These are phyloP conservation scores for Callipepla squamata DNA, from an alignment of 2,113 vertebrate genomes.

Conservation along the genomic window DNA sequence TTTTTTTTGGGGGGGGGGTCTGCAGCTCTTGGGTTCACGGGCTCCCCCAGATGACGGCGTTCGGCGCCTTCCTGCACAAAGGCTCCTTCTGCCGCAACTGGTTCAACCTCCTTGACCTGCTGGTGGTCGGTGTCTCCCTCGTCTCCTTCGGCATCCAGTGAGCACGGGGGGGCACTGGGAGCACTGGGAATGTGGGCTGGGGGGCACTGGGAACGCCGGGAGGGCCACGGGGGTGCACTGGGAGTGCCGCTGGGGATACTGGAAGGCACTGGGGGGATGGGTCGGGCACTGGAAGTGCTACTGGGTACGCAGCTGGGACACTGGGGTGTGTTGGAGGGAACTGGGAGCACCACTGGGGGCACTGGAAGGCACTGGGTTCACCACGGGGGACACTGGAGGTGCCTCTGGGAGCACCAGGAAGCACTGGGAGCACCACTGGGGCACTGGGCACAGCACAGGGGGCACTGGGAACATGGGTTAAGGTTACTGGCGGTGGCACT, in stretches of 20 bases:
- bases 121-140: slow-evolving; percentile 92
- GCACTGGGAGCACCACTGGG: background rate
- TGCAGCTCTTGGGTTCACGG: background rate
- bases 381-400: too few relatives aligned
- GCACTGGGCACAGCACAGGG: background rate
- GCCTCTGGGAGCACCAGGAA: slow-evolving; percentile 58
- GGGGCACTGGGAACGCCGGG: too few relatives aligned
- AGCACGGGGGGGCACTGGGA: slow-evolving; percentile 49
- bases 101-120: slow-evolving; percentile 92
- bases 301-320: background rate
- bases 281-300: background rate
- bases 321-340: background rate
- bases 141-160: slow-evolving; percentile 91
- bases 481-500: background rate
- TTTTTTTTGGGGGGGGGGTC: background rate
- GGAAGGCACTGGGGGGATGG: too few relatives aligned
- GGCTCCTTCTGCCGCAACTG: slow-evolving; percentile 95
- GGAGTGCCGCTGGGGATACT: background rate
- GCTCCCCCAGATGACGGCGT: slow-evolving; percentile 86
- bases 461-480: background rate
- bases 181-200: too few relatives aligned
- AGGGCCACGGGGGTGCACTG: too few relatives aligned
- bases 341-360: background rate
- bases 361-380: too few relatives aligned
- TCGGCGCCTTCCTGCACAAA: slow-evolving; percentile 89